Evolutionary conservation across 2,888 invertebrate genomes (phyloP).

Genomic region (Leptopilina syphax): DNA sequence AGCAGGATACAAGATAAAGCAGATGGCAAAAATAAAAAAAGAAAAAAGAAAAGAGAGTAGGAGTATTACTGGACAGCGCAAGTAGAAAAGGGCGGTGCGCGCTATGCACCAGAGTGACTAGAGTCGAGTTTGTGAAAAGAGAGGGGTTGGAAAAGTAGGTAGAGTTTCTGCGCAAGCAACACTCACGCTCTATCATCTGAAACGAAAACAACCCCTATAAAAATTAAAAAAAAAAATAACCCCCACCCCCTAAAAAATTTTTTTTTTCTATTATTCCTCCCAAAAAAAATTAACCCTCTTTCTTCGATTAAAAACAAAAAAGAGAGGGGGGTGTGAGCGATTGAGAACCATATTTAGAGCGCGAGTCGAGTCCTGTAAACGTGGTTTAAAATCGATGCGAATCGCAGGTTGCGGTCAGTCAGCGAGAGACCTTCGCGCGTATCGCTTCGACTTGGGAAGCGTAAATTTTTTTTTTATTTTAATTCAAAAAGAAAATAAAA

Average conservation of each 20-base stretch:
- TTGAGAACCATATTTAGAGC: no score
- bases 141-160: conserved; percentile 21
- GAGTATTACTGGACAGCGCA: not conserved
- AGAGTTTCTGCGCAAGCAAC: conserved; percentile 64
- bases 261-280: not conserved
- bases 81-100: conserved; percentile 31
- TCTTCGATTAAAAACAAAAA: not conserved
- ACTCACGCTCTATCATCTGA: conserved; percentile 46
- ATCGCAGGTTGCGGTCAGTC: conserved; percentile 70
- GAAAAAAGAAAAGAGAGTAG: not conserved
- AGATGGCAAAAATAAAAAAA: not conserved
- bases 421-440: conserved; percentile 67
- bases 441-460: not conserved
- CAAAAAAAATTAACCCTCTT: not conserved
- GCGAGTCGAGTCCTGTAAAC: conserved; percentile 53
- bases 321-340: no score
- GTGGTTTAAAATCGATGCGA: conserved; percentile 71
- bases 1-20: conserved; percentile 21
- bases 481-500: no score
- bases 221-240: not conserved
- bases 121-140: not conserved
- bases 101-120: not conserved
- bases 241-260: no score
- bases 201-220: not conserved
- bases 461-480: not conserved